A percentile compares a stretch with the other conserved stretches of the same genome.
phyloP scores from a whole-genome alignment of 2,113 vertebrate species.

The Riparia riparia region DNA sequence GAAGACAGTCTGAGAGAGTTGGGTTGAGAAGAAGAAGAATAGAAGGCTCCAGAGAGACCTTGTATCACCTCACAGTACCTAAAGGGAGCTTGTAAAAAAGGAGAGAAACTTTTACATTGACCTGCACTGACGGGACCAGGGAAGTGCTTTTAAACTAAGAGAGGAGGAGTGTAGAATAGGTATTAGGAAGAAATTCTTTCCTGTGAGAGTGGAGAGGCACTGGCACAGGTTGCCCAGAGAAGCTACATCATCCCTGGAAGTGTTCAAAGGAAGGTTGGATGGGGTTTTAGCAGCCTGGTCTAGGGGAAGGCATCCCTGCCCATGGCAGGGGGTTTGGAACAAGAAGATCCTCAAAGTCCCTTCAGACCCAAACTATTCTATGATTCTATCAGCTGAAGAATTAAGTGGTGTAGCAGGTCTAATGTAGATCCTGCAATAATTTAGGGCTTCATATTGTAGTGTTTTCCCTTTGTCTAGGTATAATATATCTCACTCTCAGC shows the following conservation, averaged over 20 bases:
- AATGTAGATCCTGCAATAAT: background rate
- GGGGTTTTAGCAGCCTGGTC: background rate
- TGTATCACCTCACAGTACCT: background rate
- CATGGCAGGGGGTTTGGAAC: background rate
- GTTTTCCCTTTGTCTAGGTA: background rate
- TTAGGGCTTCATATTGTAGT: background rate
- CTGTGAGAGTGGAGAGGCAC: background rate
- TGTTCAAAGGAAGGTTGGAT: background rate
- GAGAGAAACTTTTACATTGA: background rate
- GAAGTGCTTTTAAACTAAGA: background rate
- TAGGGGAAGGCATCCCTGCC: background rate
- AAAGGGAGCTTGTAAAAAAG: background rate
- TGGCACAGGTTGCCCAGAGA: background rate
- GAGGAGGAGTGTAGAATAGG: background rate
- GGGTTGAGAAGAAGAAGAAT: background rate
- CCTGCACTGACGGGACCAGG: background rate
- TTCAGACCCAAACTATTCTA: background rate
- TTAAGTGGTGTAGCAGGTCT: background rate
- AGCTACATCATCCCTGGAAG: background rate
- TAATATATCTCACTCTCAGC: background rate
- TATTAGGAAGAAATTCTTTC: background rate
- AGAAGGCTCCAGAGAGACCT: background rate
- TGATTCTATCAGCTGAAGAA: background rate
- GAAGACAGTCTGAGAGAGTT: background rate
- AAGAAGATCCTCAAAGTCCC: background rate